Evolutionary conservation across 2,797 vertebrate species (phyloP), one percentile per base, ranked within the genome.

Genomic region (Austrolebias charrua): DNA sequence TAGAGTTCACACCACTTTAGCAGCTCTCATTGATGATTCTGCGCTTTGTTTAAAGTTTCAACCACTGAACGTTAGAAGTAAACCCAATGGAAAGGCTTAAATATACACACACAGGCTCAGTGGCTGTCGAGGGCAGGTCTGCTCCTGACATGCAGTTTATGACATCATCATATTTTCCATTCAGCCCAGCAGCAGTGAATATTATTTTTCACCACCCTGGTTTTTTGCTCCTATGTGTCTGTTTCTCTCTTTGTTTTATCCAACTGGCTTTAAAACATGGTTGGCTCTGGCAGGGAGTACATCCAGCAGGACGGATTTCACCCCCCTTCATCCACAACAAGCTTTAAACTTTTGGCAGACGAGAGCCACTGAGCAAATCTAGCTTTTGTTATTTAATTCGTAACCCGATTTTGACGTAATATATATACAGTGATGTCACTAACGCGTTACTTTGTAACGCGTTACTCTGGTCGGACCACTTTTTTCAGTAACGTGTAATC

Each of bases 91-190:
- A 73, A 54, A 77, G 38, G 46, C 67, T 16, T 52, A 48, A 49
- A 60, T 20, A 33, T 42, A 35, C 35, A 40, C 15, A 19, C 33
- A 60, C 53, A 79, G 57, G 64, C 58, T 65, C 62, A n/a, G 43
- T 29, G 66, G 61, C 63, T 58, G 60, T 73, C 2, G 46, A 58
- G 77, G 76, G 66, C 80, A 66, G 66, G 74, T 68, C 65, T 69
- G 73, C 56, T 63, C 77, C 81, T 80, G 84, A 86, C 80, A 79
- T 70, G 43, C 71, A 69, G 57, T 86, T 86, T 81, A 84, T 89
- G 79, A 82, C 83, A 77, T 84, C 86, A 86, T 79, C 76, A 79
- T 85, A 88, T 85, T 89, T 89, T 87, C 88, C 84, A 77, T 73
- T 85, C 77, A 71, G 78, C 70, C 76, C 76, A 75, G 77, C 81